Percentiles rank a stretch among this genome's conserved stretches.
Conservation (phyloP, 2,113 vertebrate genomes). For the Euleptes europaea region DNA sequence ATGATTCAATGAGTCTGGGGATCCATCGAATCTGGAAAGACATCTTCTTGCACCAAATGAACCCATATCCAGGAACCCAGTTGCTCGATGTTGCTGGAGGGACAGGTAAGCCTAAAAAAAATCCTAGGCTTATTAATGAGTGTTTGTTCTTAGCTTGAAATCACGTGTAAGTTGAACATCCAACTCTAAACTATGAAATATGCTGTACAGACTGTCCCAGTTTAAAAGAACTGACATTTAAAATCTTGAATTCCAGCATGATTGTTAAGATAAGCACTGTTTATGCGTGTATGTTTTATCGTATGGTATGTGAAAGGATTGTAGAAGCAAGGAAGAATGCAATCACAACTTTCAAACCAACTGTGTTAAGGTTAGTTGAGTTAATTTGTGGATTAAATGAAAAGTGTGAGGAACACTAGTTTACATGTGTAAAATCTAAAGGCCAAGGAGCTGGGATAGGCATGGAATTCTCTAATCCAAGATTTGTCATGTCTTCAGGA, state of each 20-base stretch:
- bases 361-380: neutral
- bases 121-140: neutral
- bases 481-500: neutral
- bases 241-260: neutral
- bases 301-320: neutral
- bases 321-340: neutral
- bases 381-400: neutral
- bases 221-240: neutral
- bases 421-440: neutral
- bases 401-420: neutral
- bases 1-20: constrained; percentile 95
- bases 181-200: neutral
- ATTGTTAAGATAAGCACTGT: neutral
- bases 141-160: neutral
- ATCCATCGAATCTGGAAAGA: constrained; percentile 97
- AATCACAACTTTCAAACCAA: neutral
- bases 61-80: constrained; percentile 83
- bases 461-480: neutral
- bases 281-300: neutral
- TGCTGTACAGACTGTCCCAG: neutral
- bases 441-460: too few relatives aligned
- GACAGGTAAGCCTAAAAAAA: constrained; percentile 80
- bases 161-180: neutral
- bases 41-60: constrained; percentile 85
- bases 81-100: constrained; percentile 95